phyloP scores from a whole-genome alignment of 1,140 invertebrate species.

The Hycleus phaleratus region DNA sequence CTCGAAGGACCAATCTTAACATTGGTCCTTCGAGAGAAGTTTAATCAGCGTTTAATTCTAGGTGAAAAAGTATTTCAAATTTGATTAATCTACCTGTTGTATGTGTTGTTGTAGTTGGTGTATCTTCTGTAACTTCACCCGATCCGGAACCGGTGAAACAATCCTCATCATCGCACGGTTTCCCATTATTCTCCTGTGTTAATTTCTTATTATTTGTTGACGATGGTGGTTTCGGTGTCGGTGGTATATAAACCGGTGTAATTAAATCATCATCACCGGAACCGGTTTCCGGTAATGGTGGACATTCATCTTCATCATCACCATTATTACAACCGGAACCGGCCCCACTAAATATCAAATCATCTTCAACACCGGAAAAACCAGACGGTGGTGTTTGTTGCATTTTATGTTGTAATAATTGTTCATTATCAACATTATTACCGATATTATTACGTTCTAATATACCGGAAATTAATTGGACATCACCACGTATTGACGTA shows the following conservation, averaged over 20 bases:
- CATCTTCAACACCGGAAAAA: constrained; percentile 69
- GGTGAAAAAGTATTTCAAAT: too few relatives aligned
- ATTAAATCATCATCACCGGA: constrained; percentile 84
- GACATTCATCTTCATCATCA: constrained; percentile 80
- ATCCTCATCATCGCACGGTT: constrained; percentile 73
- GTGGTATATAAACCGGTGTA: constrained; percentile 82
- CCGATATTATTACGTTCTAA: constrained; percentile 54
- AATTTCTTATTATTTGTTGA: constrained; percentile 20
- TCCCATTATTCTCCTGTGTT: constrained; percentile 37
- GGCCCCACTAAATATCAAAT: constrained; percentile 81
- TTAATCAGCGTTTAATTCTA: too few relatives aligned
- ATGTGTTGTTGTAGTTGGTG: constrained; percentile 47
- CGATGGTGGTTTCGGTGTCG: constrained; percentile 62
- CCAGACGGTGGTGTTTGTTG: constrained; percentile 75
- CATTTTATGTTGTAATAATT: constrained; percentile 63
- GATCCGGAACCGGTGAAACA: constrained; percentile 67
- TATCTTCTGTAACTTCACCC: constrained; percentile 54
- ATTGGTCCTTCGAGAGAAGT: too few relatives aligned
- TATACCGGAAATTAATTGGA: constrained; percentile 62
- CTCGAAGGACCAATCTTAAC: too few relatives aligned
- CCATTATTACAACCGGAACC: constrained; percentile 73
- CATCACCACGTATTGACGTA: constrained; percentile 64
- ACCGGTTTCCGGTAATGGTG: constrained; percentile 70
- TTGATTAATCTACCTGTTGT: constrained; percentile 43
- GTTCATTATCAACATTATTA: constrained; percentile 45